phyloP scores from a whole-genome alignment of 2,888 invertebrate species.

The Mesochorus sp. region DNA sequence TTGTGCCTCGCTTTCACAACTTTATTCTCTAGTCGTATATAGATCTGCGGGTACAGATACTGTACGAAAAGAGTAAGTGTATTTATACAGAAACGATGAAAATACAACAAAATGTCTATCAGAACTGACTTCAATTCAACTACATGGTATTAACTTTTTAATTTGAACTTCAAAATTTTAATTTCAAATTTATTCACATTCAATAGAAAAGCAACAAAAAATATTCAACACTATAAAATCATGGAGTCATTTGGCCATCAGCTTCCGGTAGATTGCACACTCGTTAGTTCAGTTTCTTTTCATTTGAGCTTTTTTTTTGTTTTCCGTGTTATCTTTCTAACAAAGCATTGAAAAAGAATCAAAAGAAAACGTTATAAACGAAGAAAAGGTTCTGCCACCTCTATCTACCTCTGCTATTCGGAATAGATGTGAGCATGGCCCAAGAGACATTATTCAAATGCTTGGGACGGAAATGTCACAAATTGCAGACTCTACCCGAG shows the following conservation, averaged over 20 bases:
- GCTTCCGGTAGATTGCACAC: slow-evolving; percentile 13
- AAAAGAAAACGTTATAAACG: slow-evolving; percentile 7
- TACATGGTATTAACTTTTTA: not conserved
- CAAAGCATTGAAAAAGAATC: slow-evolving; percentile 5
- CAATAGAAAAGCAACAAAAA: not conserved
- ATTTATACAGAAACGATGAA: not conserved
- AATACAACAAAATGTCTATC: not conserved
- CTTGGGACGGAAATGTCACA: slow-evolving; percentile 68
- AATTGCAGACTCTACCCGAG: slow-evolving; percentile 67
- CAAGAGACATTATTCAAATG: slow-evolving; percentile 68
- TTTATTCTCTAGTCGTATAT: slow-evolving; percentile 8
- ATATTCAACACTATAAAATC: not conserved
- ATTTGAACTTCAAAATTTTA: not conserved
- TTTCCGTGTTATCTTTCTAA: slow-evolving; percentile 13
- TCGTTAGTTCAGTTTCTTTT: slow-evolving; percentile 10
- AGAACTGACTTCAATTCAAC: not conserved
- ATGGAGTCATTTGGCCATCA: not conserved
- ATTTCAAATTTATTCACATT: not conserved
- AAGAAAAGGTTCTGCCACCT: slow-evolving; percentile 36
- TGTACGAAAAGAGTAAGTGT: not conserved
- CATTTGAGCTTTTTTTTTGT: slow-evolving; percentile 8
- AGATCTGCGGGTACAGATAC: slow-evolving; percentile 30
- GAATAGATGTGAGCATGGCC: slow-evolving; percentile 50
- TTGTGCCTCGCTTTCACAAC: not conserved
- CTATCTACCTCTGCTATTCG: slow-evolving; percentile 48